A percentile compares a stretch with the other conserved stretches of the same genome.
Conservation (phyloP, 2,113 vertebrate genomes). For the Globicephala melas region DNA sequence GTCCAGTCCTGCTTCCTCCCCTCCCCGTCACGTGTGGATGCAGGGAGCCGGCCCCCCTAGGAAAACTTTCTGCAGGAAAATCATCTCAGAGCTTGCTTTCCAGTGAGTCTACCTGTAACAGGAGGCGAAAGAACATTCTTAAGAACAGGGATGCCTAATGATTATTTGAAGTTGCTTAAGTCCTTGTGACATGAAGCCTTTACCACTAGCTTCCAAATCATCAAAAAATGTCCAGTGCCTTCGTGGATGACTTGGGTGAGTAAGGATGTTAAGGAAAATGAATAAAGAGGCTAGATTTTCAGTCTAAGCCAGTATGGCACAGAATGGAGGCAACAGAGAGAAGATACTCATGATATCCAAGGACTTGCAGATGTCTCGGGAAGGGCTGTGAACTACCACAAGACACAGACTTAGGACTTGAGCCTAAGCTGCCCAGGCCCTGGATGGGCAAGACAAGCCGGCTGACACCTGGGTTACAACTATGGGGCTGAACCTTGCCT, state of each 20-base stretch:
- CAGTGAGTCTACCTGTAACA: background rate
- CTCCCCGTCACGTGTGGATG: accelerated
- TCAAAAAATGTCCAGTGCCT: background rate
- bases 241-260: background rate
- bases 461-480: background rate
- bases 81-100: background rate
- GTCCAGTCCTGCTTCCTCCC: background rate
- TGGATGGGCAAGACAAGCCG: background rate
- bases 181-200: background rate
- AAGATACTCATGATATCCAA: background rate
- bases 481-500: background rate
- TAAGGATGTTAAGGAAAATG: background rate
- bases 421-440: background rate
- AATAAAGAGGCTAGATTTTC: background rate
- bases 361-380: background rate
- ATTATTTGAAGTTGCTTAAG: background rate
- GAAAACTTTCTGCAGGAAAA: background rate
- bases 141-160: background rate
- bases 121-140: background rate
- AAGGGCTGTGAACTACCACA: background rate
- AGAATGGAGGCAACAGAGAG: background rate
- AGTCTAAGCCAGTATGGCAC: background rate
- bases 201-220: background rate
- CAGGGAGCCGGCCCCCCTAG: background rate
- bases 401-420: background rate